phyloP scores from a whole-genome alignment of 2,113 vertebrate species.

The Microtus richardsoni region DNA sequence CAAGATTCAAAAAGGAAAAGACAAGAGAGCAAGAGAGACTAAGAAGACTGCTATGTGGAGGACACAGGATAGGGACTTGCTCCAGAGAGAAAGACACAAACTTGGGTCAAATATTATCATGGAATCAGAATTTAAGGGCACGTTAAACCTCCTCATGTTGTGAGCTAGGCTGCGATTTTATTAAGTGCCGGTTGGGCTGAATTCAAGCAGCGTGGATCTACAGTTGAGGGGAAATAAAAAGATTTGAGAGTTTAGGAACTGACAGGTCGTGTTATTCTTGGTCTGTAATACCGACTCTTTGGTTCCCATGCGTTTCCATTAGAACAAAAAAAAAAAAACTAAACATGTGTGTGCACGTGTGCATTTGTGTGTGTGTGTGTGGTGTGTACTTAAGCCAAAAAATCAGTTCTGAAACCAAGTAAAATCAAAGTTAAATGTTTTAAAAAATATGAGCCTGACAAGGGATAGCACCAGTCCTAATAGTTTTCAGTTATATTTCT shows the following conservation, averaged over 20 bases:
- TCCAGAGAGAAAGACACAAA: conserved; percentile 15
- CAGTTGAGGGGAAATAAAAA: conserved; percentile 13
- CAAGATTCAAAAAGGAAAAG: neutral
- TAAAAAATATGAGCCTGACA: neutral
- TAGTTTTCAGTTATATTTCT: neutral
- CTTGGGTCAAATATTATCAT: conserved; percentile 40
- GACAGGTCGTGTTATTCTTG: conserved; percentile 52
- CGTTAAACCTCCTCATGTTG: conserved; percentile 51
- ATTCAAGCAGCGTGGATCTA: conserved; percentile 26
- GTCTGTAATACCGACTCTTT: neutral
- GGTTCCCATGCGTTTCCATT: conserved; percentile 41
- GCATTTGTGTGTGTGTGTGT: too few species aligned
- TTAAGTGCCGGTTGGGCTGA: conserved; percentile 54
- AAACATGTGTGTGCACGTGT: neutral
- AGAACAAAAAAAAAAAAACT: conserved; percentile 53
- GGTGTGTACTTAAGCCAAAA: neutral
- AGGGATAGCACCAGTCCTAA: neutral
- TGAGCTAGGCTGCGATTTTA: conserved; percentile 58
- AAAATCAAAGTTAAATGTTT: conserved; percentile 30
- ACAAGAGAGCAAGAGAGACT: neutral
- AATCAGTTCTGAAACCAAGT: conserved; percentile 7
- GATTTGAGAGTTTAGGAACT: conserved; percentile 48
- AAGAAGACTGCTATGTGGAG: neutral
- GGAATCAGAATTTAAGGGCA: conserved; percentile 34
- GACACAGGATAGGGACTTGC: neutral